These are phyloP conservation scores for Candoia aspera DNA, from an alignment of 2,113 vertebrate species.

Conservation along the genomic window DNA sequence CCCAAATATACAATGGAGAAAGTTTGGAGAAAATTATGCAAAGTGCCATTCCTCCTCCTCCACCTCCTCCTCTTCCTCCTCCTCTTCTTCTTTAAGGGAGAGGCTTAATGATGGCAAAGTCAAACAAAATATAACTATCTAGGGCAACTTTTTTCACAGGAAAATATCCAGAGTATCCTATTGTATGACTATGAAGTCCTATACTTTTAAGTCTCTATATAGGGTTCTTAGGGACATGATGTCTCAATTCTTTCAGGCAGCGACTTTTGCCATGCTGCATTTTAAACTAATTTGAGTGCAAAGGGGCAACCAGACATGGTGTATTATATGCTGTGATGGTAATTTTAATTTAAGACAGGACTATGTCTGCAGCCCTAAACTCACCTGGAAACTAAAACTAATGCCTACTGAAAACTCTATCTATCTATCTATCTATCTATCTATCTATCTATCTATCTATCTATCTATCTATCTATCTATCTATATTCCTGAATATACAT, in stretches of 20 bases:
- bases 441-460: too few species aligned
- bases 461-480: too few species aligned
- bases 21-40: too few species aligned
- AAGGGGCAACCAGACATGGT: not conserved
- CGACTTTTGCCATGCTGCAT: not conserved
- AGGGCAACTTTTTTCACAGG: not conserved
- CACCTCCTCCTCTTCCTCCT: too few species aligned
- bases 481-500: not conserved
- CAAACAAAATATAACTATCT: not conserved
- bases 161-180: not conserved
- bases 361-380: not conserved
- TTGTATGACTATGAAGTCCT: not conserved
- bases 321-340: not conserved
- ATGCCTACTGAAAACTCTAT: not conserved
- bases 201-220: not conserved
- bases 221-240: not conserved
- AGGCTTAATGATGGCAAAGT: not conserved
- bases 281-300: not conserved
- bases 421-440: too few species aligned
- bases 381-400: not conserved
- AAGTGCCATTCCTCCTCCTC: too few species aligned
- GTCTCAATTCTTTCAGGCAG: not conserved
- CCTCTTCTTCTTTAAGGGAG: too few species aligned
- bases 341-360: not conserved
- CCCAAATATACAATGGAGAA: too few species aligned